Evolutionary conservation across 2,113 vertebrate species (phyloP), one percentile per base, ranked within the genome.

Genomic region (Albula goreensis): DNA sequence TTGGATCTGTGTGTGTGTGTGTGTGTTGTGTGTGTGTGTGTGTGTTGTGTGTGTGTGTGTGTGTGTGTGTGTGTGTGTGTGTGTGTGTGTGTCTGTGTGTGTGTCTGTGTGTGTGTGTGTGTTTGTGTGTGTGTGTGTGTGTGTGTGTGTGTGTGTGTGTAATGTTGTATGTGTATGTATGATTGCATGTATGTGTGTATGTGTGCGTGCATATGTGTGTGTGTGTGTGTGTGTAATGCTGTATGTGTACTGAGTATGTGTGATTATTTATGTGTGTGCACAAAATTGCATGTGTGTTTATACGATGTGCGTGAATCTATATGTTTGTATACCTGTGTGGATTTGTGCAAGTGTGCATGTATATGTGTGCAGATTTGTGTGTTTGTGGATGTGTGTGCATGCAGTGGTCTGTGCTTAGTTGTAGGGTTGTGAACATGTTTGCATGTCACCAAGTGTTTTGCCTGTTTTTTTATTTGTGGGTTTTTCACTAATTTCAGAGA

Each of bases 121-220:
- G 49, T 84, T 78, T 84, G 83, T 78, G 50, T 85, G 50, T 85
- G 83, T 10, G 60, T 66, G 70, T 53, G 87, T n/a, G 88, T 5
- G 41, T 56, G 78, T 57, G n/a, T 88, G 84, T 90, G 52, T 66
- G 87, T 90, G 87, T 88, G 51, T 31, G 50, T 52, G 41, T 50
- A 63, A 81, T 88, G 86, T 13, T 70, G 57, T 78, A 2, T 84
- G 25, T 41, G 41, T 50, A 85, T 49, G 78, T 48, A 15, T 7
- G 78, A 86, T 3, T 60, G 57, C 17, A 60, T 15, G 6, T 41
- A 41, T 41, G 31, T 41, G 31, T 41, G 31, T 84, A 52, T 22
- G 66, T 70, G 57, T 80, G 87, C 87, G 19, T 82, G 80, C 66
- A 88, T 49, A 63, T 51, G 31, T 83, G 57, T 77, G 82, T n/a